These are phyloP conservation scores for Phocides pigmalion DNA, from an alignment of 1,140 invertebrate species.

Conservation along the genomic window DNA sequence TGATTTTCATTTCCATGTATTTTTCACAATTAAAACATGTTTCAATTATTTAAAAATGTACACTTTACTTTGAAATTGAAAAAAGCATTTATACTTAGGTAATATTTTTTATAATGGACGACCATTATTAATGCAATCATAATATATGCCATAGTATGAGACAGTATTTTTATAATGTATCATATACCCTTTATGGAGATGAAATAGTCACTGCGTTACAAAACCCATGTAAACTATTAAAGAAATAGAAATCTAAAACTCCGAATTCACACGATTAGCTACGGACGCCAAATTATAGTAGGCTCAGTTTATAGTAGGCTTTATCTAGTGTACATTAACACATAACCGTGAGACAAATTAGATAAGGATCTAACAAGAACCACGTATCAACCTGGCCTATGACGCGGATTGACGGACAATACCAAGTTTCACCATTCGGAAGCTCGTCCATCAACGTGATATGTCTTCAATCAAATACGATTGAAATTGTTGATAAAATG, in stretches of 20 bases:
- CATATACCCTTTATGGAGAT: too few species aligned
- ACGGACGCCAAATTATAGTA: background rate
- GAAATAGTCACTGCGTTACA: too few species aligned
- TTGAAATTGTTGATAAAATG: constrained; percentile 57
- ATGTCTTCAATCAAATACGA: constrained; percentile 70
- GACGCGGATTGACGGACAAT: constrained; percentile 56
- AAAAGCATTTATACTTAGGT: too few species aligned
- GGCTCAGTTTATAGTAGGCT: background rate
- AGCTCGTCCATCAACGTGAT: constrained; percentile 73
- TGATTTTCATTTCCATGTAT: too few species aligned
- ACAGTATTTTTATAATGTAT: too few species aligned
- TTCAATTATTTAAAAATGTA: too few species aligned
- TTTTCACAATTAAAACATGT: too few species aligned
- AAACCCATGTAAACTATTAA: too few species aligned
- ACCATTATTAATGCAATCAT: too few species aligned
- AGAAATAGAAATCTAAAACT: background rate
- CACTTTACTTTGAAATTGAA: too few species aligned
- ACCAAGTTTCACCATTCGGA: constrained; percentile 58
- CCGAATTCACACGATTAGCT: background rate
- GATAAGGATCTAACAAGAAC: constrained; percentile 45
- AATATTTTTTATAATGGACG: too few species aligned
- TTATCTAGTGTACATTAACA: constrained; percentile 5
- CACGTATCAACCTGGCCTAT: constrained; percentile 36
- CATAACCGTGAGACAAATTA: constrained; percentile 38
- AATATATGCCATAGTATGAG: too few species aligned